Conservation (phyloP, 2,888 invertebrate genomes). For the Drosophila algonquin region DNA sequence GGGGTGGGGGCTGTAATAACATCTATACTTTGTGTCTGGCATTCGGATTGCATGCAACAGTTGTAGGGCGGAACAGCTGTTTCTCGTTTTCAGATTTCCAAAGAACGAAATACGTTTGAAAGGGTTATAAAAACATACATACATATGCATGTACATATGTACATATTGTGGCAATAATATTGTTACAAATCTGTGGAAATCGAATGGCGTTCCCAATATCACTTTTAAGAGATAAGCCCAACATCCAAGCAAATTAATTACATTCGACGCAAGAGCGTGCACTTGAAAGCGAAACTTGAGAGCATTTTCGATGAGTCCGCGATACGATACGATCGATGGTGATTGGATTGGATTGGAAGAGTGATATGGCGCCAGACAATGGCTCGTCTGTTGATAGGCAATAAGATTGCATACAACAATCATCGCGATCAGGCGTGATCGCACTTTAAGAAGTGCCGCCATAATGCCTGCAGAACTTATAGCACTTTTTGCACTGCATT, state of each 20-base stretch:
- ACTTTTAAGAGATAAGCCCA: neutral
- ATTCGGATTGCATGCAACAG: neutral
- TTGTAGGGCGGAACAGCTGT: neutral
- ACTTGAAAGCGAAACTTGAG: neutral
- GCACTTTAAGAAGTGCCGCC: no score
- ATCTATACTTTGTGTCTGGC: neutral
- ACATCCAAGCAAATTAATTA: neutral
- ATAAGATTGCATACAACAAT: neutral
- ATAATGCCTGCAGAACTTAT: no score
- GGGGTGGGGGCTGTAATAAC: neutral
- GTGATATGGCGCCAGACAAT: neutral
- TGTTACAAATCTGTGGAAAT: no score
- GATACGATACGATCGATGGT: neutral
- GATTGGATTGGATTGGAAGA: neutral
- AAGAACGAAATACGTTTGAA: neutral
- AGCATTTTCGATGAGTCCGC: neutral
- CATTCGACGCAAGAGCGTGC: neutral
- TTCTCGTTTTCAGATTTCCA: neutral
- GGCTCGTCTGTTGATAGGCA: neutral
- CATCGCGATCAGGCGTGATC: no score
- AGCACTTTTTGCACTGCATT: no score
- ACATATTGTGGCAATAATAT: no score
- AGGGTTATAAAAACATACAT: no score
- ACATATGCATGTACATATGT: no score
- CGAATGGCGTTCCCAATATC: no score